Evolutionary conservation across 2,888 invertebrate species (phyloP).

Genomic region (Cephonodes hylas): DNA sequence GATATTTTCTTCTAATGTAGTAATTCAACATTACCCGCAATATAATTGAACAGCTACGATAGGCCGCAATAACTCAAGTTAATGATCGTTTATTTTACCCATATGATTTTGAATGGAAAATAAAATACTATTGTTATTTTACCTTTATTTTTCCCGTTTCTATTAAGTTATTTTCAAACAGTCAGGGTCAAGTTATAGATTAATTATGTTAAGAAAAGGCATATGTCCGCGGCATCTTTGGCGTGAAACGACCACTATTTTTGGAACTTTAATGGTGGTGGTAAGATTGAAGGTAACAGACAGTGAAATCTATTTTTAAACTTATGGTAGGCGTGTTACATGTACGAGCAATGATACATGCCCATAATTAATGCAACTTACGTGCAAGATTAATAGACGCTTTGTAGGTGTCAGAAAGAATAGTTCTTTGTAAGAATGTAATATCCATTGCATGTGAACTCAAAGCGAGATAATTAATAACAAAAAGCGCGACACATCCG

Average conservation of each 20-base stretch:
- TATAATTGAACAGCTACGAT: not conserved
- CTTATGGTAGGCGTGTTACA: not conserved
- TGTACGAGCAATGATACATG: slow-evolving; percentile 5
- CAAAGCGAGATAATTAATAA: not conserved
- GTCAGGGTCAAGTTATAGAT: not conserved
- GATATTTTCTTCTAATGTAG: slow-evolving; percentile 27
- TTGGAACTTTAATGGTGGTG: not conserved
- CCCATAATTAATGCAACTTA: not conserved
- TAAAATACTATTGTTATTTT: not conserved
- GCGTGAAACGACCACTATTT: not conserved
- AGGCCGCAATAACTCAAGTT: not conserved
- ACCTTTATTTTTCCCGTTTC: not conserved
- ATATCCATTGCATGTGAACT: not conserved
- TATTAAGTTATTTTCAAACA: not conserved
- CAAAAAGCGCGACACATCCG: not conserved
- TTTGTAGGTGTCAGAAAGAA: not conserved
- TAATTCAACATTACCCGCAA: slow-evolving; percentile 9
- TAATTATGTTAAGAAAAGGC: not conserved
- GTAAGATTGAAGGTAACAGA: slow-evolving; percentile 8
- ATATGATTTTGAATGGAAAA: not conserved
- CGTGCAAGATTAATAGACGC: not conserved
- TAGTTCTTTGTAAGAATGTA: not conserved
- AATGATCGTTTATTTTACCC: slow-evolving; percentile 1
- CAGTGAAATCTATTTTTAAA: slow-evolving; percentile 5
- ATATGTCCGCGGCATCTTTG: not conserved